These are phyloP conservation scores for Sebastes nivosus DNA, from an alignment of 2,797 vertebrate genomes.

Conservation along the genomic window DNA sequence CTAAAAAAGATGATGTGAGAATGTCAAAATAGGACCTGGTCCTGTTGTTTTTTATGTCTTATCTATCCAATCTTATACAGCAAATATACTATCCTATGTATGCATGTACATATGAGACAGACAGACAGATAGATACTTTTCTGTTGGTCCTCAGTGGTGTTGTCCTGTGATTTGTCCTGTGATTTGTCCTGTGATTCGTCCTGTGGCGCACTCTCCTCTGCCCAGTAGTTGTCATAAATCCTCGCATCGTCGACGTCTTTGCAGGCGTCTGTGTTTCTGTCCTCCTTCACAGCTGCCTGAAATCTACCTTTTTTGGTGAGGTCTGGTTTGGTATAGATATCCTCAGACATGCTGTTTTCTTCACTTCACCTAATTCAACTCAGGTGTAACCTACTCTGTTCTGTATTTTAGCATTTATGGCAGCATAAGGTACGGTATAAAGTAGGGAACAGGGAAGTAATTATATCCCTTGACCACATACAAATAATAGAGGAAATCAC, in stretches of 20 bases:
- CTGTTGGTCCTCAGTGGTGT: not conserved
- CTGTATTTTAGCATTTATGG: not conserved
- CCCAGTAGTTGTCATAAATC: slow-evolving; percentile 23
- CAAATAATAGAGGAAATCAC: not conserved
- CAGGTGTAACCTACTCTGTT: not conserved
- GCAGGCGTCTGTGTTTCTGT: accelerated
- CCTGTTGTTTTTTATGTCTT: not conserved
- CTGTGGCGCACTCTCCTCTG: not conserved
- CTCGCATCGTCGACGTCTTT: not conserved
- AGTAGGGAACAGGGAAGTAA: not conserved
- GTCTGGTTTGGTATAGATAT: not conserved
- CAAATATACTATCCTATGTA: not conserved
- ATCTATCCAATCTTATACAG: not conserved
- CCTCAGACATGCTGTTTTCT: slow-evolving; percentile 4
- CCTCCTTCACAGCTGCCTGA: not conserved
- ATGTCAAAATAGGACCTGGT: too few species aligned
- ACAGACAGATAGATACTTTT: slow-evolving; percentile 1
- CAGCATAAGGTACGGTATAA: too few species aligned
- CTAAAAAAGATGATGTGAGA: not conserved
- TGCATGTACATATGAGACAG: not conserved
- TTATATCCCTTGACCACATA: too few species aligned
- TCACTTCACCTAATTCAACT: not conserved
- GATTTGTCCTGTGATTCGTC: not conserved
- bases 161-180: not conserved
- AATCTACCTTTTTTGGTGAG: not conserved